Percentiles rank a stretch among this genome's conserved stretches.
phyloP scores from a whole-genome alignment of 2,888 invertebrate species.

The Cremastobaeus sp. region DNA sequence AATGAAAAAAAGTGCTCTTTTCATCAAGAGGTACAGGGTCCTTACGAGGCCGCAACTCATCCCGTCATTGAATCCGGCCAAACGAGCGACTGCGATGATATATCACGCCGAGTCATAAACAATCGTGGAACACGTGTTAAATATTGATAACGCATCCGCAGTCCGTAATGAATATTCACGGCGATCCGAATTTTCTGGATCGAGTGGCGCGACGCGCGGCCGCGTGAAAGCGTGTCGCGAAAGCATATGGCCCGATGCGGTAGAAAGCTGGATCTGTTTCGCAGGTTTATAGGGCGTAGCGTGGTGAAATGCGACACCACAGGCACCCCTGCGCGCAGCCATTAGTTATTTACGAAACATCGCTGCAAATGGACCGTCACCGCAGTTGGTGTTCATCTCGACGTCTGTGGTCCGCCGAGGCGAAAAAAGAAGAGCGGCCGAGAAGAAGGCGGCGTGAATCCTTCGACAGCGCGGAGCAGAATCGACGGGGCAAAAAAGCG shows the following conservation, averaged over 20 bases:
- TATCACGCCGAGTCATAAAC: slow-evolving; percentile 39
- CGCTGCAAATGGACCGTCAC: slow-evolving; percentile 72
- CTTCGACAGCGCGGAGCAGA: slow-evolving; percentile 51
- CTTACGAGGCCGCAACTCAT: too few relatives aligned
- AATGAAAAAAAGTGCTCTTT: too few relatives aligned
- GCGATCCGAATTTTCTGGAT: not conserved
- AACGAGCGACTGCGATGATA: too few relatives aligned
- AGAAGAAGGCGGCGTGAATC: slow-evolving; percentile 21
- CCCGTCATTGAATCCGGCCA: too few relatives aligned
- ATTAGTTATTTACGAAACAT: slow-evolving; percentile 77
- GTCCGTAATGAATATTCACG: not conserved
- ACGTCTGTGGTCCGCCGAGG: slow-evolving; percentile 53
- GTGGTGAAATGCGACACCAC: slow-evolving; percentile 73
- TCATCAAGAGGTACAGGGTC: too few relatives aligned
- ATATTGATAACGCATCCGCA: slow-evolving; percentile 25
- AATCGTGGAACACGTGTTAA: slow-evolving; percentile 42
- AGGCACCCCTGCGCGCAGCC: slow-evolving; percentile 68
- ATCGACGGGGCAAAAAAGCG: slow-evolving; percentile 29
- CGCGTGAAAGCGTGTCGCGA: slow-evolving; percentile 60
- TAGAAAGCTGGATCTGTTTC: slow-evolving; percentile 59
- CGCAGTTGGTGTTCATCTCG: slow-evolving; percentile 58
- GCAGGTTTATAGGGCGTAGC: slow-evolving; percentile 59
- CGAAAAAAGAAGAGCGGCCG: slow-evolving; percentile 2
- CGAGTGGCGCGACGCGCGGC: not conserved
- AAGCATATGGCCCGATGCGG: slow-evolving; percentile 56